phyloP scores from a whole-genome alignment of 1,140 invertebrate species.

The Trichoplusia ni region DNA sequence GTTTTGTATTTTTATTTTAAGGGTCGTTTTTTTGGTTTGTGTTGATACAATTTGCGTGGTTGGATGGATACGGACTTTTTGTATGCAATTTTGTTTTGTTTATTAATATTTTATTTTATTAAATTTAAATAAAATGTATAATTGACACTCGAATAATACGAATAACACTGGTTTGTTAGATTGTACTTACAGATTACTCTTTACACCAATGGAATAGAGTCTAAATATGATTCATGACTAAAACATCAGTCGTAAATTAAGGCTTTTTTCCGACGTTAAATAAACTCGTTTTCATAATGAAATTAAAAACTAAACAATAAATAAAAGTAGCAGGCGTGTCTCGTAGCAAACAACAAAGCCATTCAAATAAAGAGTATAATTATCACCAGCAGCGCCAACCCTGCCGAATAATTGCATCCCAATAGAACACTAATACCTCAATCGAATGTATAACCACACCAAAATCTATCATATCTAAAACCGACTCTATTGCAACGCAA shows the following conservation, averaged over 20 bases:
- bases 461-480: conserved; percentile 23
- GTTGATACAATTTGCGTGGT: neutral
- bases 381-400: conserved; percentile 39
- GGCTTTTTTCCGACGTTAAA: no score
- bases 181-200: no score
- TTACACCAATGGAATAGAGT: no score
- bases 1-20: neutral
- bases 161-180: no score
- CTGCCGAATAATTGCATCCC: conserved; percentile 62
- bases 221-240: no score
- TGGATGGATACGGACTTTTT: neutral
- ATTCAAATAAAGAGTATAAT: conserved; percentile 16
- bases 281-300: no score
- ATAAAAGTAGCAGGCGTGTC: neutral
- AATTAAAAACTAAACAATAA: neutral
- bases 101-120: no score
- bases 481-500: conserved; percentile 21
- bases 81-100: no score
- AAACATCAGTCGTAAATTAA: no score
- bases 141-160: no score
- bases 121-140: no score
- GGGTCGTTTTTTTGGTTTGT: neutral
- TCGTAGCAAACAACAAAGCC: conserved; percentile 4
- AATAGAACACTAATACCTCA: conserved; percentile 76
- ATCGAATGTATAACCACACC: conserved; percentile 58